Conservation (phyloP, 2,113 vertebrate species). For the Dermatemys mawii region DNA sequence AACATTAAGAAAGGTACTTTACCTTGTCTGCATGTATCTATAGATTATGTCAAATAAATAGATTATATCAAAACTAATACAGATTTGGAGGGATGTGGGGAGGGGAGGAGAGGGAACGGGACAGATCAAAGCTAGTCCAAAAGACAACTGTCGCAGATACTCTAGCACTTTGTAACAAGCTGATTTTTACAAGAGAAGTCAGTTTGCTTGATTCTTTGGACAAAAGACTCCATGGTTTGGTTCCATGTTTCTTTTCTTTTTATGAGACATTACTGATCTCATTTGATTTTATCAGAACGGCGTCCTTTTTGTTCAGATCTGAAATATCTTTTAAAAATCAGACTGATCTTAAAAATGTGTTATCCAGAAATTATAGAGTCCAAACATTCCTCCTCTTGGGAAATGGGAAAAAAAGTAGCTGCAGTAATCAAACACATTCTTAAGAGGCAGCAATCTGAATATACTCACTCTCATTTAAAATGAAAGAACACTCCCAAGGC, state of each 20-base stretch:
- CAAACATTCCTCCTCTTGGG: neutral
- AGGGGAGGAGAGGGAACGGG: rapidly evolving
- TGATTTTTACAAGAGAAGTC: neutral
- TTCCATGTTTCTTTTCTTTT: neutral
- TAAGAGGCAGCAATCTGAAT: neutral
- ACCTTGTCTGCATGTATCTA: neutral
- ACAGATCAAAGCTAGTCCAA: neutral
- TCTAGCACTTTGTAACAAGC: no score
- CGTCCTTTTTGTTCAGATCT: neutral
- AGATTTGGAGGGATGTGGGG: no score
- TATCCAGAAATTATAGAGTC: no score
- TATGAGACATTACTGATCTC: neutral
- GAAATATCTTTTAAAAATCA: neutral
- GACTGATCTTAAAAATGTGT: neutral
- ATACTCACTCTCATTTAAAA: neutral
- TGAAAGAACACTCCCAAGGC: neutral
- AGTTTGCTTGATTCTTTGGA: neutral
- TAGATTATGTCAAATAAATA: neutral
- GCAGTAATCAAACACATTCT: neutral
- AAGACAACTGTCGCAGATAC: neutral
- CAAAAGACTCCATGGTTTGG: neutral
- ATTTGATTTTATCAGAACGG: neutral
- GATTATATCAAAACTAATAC: neutral
- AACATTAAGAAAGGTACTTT: no score
- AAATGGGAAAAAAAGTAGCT: neutral